Base-by-base conservation (phyloP, 2,797 vertebrate genomes). In the Hafferia zeledoni region DNA sequence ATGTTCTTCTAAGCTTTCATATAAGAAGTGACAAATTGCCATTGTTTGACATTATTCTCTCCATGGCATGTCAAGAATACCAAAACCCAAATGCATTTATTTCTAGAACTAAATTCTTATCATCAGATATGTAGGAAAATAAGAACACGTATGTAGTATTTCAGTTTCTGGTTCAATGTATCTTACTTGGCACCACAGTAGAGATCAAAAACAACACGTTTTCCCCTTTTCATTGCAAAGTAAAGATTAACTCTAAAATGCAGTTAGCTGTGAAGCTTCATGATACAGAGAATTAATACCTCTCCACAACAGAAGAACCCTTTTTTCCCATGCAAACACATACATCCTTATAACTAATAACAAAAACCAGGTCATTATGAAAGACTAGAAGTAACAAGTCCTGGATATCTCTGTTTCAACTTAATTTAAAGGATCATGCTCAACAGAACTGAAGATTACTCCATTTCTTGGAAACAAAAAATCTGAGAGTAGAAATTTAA, bases 1-100 rank as follows among this genome's bases (percentile, higher is more conserved):
- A 57, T 2, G 0, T 85, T 85, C 47, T 77, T 83, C 81, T 50
- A 70, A 0, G 10, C 14, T n/a, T 77, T 68, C 52, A 10, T 31
- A 76, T 43, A 3, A 79, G 27, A 95, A 92, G 46, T 77, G 81
- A 95, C 89, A 91, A 94, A 95, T 63, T 78, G 68, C 37, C 50
- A 50, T 39, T 89, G 84, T 53, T 68, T 61, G n/a, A 82, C 59
- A 70, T 87, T 81, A 84, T 56, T 69, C 49, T 83, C 68, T 79
- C n/a, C 33, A 33, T 2, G 4, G 37, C 46, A 75, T 17, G 50
- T 74, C 53, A 90, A 87, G 95, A 92, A 93, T 33, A 71, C 68
- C 70, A 76, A 93, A 89, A 70, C 70, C 35, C 31, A 93, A 87
- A 82, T 27, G 14, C 41, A 65, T 71, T 93, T 90, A 77, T 33